Evolutionary conservation across 2,113 vertebrate genomes (phyloP).

Genomic region (Ivindomyrus marchei): DNA sequence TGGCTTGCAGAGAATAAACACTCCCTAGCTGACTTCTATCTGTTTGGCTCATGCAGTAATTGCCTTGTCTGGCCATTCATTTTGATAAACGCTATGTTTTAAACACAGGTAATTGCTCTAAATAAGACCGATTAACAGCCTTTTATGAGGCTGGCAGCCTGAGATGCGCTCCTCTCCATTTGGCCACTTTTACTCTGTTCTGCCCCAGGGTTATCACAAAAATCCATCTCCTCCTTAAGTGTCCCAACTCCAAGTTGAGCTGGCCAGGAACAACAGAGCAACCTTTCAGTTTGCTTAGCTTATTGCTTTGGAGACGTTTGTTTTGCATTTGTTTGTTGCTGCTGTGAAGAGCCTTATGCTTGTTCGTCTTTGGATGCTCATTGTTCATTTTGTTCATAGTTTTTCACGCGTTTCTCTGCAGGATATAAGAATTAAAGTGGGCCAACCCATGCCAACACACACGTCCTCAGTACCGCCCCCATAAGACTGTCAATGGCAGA

Average conservation of each 20-base stretch:
- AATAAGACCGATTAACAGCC: background rate
- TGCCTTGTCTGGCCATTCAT: background rate
- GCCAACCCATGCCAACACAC: background rate
- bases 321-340: background rate
- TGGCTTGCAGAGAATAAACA: slow-evolving; percentile 10
- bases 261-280: background rate
- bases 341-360: background rate
- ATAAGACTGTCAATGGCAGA: background rate
- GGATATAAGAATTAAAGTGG: background rate
- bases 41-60: background rate
- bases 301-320: background rate
- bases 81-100: background rate
- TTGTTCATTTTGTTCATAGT: background rate
- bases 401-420: background rate
- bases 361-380: background rate
- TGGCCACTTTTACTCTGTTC: background rate
- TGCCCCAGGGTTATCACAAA: background rate
- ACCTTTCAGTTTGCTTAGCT: background rate
- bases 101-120: background rate
- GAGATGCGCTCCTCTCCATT: background rate
- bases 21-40: background rate
- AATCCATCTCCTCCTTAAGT: background rate
- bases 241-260: background rate
- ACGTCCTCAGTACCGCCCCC: background rate
- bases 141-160: background rate